Percentiles rank a stretch among this genome's conserved stretches.
phyloP scores from a whole-genome alignment of 2,888 invertebrate genomes.

The Tromatobia lineatoria region DNA sequence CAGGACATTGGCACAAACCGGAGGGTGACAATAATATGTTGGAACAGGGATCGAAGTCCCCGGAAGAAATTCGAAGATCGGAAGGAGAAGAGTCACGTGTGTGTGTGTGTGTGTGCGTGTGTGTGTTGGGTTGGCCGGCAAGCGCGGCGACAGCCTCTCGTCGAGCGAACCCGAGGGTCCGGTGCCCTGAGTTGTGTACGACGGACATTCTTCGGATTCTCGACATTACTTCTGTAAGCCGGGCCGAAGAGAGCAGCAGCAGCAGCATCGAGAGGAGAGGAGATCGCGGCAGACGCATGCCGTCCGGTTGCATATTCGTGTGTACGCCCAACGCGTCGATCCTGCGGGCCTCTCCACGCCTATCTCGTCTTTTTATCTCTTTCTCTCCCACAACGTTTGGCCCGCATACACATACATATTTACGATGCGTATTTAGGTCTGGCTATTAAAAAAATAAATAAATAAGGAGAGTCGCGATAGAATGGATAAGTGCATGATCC shows the following conservation, averaged over 20 bases:
- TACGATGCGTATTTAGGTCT: slow-evolving; percentile 50
- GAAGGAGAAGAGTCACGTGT: slow-evolving; percentile 25
- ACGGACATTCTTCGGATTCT: slow-evolving; percentile 66
- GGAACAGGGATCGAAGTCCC: slow-evolving; percentile 60
- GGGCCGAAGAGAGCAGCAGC: slow-evolving; percentile 36
- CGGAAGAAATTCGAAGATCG: slow-evolving; percentile 59
- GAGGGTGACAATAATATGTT: slow-evolving; percentile 61
- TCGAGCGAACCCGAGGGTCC: slow-evolving; percentile 59
- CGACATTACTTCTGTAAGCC: slow-evolving; percentile 64
- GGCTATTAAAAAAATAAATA: slow-evolving; percentile 7
- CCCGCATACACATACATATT: slow-evolving; percentile 57
- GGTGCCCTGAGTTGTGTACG: slow-evolving; percentile 46
- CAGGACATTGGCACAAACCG: slow-evolving; percentile 13
- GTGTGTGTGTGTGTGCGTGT: background rate
- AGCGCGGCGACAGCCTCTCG: slow-evolving; percentile 3
- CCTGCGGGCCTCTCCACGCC: slow-evolving; percentile 66
- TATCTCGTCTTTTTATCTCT: slow-evolving; percentile 33
- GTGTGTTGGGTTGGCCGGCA: background rate
- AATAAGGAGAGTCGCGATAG: background rate
- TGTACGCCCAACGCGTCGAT: slow-evolving; percentile 63
- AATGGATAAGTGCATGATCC: slow-evolving; percentile 22
- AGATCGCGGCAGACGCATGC: slow-evolving; percentile 58
- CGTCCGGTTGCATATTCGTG: slow-evolving; percentile 66
- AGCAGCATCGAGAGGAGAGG: background rate
- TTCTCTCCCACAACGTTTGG: slow-evolving; percentile 12